A percentile compares a stretch with the other conserved stretches of the same genome.
phyloP scores from a whole-genome alignment of 2,888 invertebrate genomes.

The Mesorhabditis spiculigera region DNA sequence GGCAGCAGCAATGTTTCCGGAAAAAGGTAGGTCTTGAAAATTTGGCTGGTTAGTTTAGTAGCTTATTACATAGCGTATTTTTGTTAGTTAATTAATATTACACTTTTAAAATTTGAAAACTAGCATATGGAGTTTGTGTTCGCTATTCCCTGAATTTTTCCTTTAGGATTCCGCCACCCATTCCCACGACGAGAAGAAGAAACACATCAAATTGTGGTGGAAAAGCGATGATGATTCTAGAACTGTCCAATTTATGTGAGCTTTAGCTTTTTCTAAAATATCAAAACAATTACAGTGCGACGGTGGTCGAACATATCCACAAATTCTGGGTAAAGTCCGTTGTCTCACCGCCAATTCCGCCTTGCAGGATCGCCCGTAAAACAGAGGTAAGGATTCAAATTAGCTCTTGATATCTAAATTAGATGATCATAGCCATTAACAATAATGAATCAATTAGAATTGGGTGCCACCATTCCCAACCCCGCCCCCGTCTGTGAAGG shows the following conservation, averaged over 20 bases:
- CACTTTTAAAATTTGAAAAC: neutral
- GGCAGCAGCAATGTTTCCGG: slow-evolving; percentile 55
- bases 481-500: slow-evolving; percentile 48
- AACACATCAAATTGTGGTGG: slow-evolving; percentile 54
- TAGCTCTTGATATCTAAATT: no score
- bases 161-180: slow-evolving; percentile 49
- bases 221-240: slow-evolving; percentile 48
- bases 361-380: slow-evolving; percentile 32
- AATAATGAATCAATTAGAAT: neutral
- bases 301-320: slow-evolving; percentile 52
- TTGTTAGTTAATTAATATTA: no score
- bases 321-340: slow-evolving; percentile 51
- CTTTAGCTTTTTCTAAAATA: neutral
- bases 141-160: neutral
- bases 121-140: neutral
- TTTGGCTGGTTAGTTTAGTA: no score
- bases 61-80: neutral
- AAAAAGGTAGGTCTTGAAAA: slow-evolving; percentile 14
- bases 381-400: neutral
- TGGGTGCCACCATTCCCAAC: slow-evolving; percentile 35
- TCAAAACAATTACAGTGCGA: slow-evolving; percentile 42
- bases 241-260: slow-evolving; percentile 51
- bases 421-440: no score
- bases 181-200: slow-evolving; percentile 55
- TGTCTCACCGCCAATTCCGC: slow-evolving; percentile 48